These are phyloP conservation scores for Tenthredo livida DNA, from an alignment of 2,888 invertebrate genomes.

Conservation along the genomic window DNA sequence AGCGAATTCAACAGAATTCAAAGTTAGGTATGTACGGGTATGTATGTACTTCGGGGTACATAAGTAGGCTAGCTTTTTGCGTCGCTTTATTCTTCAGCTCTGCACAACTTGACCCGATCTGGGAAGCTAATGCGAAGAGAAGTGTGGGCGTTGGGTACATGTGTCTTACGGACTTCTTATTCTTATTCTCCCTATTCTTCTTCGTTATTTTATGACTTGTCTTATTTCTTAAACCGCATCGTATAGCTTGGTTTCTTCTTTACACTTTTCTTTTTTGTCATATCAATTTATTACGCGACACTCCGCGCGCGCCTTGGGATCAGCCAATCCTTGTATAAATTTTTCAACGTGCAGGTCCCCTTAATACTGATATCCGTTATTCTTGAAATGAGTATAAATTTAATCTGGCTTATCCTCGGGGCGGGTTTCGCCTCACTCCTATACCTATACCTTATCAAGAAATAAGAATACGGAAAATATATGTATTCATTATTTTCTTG, in stretches of 20 bases:
- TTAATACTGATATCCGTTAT: slow-evolving; percentile 28
- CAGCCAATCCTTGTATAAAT: not conserved
- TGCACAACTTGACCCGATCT: slow-evolving; percentile 45
- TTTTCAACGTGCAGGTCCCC: not conserved
- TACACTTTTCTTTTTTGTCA: not conserved
- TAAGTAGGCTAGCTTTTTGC: slow-evolving; percentile 47
- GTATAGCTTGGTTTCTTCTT: not conserved
- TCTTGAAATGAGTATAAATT: not conserved
- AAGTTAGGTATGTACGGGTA: not conserved
- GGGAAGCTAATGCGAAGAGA: slow-evolving; percentile 11
- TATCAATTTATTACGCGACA: not conserved
- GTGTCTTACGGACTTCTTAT: not conserved
- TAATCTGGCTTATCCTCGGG: slow-evolving; percentile 6
- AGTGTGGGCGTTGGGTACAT: not conserved
- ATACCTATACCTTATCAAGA: slow-evolving; percentile 4
- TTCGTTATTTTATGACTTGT: not conserved
- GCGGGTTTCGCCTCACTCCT: not conserved
- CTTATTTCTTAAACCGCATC: not conserved
- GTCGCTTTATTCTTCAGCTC: slow-evolving; percentile 37
- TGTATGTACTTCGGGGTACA: not conserved
- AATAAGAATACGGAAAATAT: not conserved
- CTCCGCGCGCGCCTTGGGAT: not conserved
- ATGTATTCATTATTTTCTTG: not conserved
- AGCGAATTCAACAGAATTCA: not conserved
- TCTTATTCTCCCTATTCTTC: not conserved